Evolutionary conservation across 2,113 vertebrate species (phyloP), one percentile per base, ranked within the genome.

Genomic region (Myotis davidii): DNA sequence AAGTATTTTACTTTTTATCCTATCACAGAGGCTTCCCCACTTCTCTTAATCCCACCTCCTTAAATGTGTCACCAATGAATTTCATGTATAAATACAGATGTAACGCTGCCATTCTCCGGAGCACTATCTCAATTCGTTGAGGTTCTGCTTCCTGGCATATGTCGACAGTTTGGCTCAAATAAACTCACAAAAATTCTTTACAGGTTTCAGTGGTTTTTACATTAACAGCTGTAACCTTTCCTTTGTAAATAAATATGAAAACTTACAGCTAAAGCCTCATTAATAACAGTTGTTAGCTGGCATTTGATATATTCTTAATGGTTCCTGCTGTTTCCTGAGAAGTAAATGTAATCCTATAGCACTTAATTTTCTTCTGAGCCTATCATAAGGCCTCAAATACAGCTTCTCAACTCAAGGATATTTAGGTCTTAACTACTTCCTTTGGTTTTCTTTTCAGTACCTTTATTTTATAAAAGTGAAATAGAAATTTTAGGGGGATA

Each of bases 171-270:
- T 39, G 4, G 37, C 37, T 39, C 37, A 39, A 39, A 39, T 39
- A 39, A 39, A 39, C 37, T 39, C 37, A 39, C 37, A 39, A 39
- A 39, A 39, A 39, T 39, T 39, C 37, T 39, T 39, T 39, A 39
- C 37, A 39, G 37, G 37, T 39, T 39, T 39, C 37, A 39, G 37
- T 39, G 37, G 37, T 39, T 39, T 39, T 39, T 39, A 39, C 37
- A 4, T 39, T 39, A 39, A 39, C 37, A 88, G 54, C 32, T 1
- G 65, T 96, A 96, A 83, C 73, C 61, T 96, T 97, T 94, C 79
- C 61, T 91, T 91, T 93, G 86, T 81, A 85, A 96, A 89, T 32
- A 88, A 90, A 94, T 91, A 77, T 69, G 39, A 91, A 94, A 90
- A 85, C 54, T 84, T 73, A 85, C 37, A 86, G 54, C 54, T 89